These are phyloP conservation scores for Cecidostiba fungosa DNA, from an alignment of 2,888 invertebrate genomes.

Conservation along the genomic window DNA sequence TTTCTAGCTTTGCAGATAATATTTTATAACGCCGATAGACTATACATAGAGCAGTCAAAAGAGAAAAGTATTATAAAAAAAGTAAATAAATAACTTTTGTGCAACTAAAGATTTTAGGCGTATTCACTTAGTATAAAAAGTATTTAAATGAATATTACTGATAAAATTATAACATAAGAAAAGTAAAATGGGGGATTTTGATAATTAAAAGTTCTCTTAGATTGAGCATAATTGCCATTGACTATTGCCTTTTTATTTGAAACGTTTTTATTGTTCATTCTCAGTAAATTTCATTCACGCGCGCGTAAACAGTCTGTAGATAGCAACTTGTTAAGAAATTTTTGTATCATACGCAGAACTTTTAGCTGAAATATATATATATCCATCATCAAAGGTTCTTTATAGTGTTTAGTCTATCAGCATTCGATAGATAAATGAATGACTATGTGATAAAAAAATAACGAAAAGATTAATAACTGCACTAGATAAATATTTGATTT, in stretches of 20 bases:
- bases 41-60: constrained; percentile 19
- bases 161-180: constrained; percentile 31
- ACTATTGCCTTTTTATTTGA: not conserved
- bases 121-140: constrained; percentile 21
- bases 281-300: constrained; percentile 5
- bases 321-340: not conserved
- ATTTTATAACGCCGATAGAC: constrained; percentile 37
- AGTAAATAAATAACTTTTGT: constrained; percentile 2
- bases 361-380: constrained; percentile 26
- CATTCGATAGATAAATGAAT: constrained; percentile 52
- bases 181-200: constrained; percentile 26
- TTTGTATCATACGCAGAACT: constrained; percentile 1
- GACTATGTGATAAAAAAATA: constrained; percentile 57
- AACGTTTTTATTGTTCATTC: not conserved
- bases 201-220: not conserved
- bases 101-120: constrained; percentile 38
- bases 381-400: constrained; percentile 34
- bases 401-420: not conserved
- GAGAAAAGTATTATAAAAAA: constrained; percentile 36
- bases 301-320: constrained; percentile 9
- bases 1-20: constrained; percentile 36
- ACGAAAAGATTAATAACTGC: constrained; percentile 48
- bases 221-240: not conserved
- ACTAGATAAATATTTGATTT: constrained; percentile 40
- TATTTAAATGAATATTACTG: constrained; percentile 16